A percentile compares a stretch with the other conserved stretches of the same genome.
phyloP scores from a whole-genome alignment of 2,113 vertebrate species.

The Sceloporus undulatus region DNA sequence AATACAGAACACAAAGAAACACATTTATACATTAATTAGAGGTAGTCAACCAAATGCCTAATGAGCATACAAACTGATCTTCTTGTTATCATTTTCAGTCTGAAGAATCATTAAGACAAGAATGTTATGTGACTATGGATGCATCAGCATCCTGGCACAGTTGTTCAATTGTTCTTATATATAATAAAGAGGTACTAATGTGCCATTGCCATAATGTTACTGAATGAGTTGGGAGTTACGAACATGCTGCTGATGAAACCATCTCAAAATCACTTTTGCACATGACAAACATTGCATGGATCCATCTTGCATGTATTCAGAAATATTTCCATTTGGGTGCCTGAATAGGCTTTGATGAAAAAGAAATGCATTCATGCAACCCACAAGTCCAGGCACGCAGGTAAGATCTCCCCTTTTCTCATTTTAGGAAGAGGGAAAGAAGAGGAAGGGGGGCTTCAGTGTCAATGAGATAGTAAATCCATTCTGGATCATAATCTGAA shows the following conservation, averaged over 20 bases:
- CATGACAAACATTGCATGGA: not conserved
- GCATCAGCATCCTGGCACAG: not conserved
- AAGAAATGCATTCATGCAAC: not conserved
- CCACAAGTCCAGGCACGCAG: too few species aligned
- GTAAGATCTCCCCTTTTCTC: too few species aligned
- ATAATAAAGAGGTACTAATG: not conserved
- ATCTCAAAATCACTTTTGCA: not conserved
- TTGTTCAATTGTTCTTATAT: not conserved
- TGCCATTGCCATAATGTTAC: too few species aligned
- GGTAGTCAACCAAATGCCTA: not conserved
- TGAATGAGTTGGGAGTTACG: not conserved
- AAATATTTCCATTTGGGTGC: not conserved
- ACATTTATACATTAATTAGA: not conserved
- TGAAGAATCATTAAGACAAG: not conserved
- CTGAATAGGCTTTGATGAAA: not conserved
- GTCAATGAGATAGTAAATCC: too few species aligned
- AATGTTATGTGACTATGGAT: not conserved
- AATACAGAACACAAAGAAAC: not conserved
- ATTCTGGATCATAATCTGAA: too few species aligned
- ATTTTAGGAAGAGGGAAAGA: too few species aligned
- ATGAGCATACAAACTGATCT: not conserved
- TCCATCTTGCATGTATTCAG: not conserved
- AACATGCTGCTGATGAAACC: not conserved
- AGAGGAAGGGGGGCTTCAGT: too few species aligned
- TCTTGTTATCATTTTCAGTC: not conserved